Base-by-base conservation (phyloP, 2,113 vertebrate genomes). In the Butorides virescens region DNA sequence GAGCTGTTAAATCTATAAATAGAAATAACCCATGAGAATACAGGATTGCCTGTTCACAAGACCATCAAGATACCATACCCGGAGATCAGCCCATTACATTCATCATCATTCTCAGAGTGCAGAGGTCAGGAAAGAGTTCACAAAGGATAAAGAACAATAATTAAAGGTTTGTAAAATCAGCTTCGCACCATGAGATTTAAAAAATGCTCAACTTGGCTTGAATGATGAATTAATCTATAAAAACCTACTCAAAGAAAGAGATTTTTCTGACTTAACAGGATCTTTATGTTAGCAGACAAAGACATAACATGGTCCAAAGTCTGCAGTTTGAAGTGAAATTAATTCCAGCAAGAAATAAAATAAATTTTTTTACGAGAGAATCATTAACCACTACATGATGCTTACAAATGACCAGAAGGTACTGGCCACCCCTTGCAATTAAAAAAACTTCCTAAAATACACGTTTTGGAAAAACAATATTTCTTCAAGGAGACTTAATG, bases 301-400 rank as follows among this genome's bases (percentile, higher is more conserved):
- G n/a, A 29, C 23, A 47, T 67, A 52, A 36, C 17, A 68, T 22
- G 10, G 17, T 65, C 34, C 52, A 55, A 42, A 17, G 11, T 63
- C 25, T 65, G 44, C 53, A 61, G 58, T 62, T 15, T 50, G 37
- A 79, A 88, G 34, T 22, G 32, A 79, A 86, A 70, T 2, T 25
- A 93, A 83, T 65, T 93, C 29, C 30, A 88, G 18, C 5, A 90
- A 70, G 58, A 95, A 73, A 91, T 47, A 18, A 42, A 93, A 55
- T 7, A 19, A 15, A 13, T 7, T 75, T 86, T 89, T 61, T 89
- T 61, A 80, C 9, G 9, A 52, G 14, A 78, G 17, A 58, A 59
- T 23, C 70, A 70, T 13, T 5, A 62, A 63, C 49, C 20, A 19
- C 9, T 36, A 4, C 4, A 55, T 9, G 8, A 29, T 49, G 15